Percentiles rank a stretch among this genome's conserved stretches.
Evolutionary conservation across 1,140 invertebrate species (phyloP).

Genomic region (Adelges cooleyi): DNA sequence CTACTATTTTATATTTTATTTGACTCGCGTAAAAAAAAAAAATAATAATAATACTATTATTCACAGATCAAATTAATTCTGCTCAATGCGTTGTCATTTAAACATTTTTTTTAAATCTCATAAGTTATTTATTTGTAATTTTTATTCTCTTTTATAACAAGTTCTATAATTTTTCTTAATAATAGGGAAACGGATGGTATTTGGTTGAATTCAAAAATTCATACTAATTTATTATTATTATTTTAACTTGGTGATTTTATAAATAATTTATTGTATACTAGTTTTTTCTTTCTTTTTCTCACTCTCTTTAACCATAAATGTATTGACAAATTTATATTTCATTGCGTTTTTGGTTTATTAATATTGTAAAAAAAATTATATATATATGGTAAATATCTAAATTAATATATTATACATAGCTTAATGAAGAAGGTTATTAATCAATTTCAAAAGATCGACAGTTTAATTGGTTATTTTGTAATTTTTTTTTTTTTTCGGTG

Average conservation of each 20-base stretch:
- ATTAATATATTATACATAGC: no score
- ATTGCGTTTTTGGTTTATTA: not conserved
- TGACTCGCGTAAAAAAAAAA: conserved; percentile 4
- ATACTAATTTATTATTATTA: conserved; percentile 22
- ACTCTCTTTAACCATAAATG: conserved; percentile 1
- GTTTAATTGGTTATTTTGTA: conserved; percentile 18
- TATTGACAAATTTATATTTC: conserved; percentile 7
- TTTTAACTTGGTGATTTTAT: conserved; percentile 18
- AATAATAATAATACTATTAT: not conserved
- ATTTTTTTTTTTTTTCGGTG: conserved; percentile 15
- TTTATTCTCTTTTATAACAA: not conserved
- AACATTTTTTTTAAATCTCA: not conserved
- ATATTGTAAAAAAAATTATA: conserved; percentile 15
- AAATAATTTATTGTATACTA: conserved; percentile 21
- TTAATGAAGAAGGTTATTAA: not conserved
- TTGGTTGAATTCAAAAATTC: conserved; percentile 11
- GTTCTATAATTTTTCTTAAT: conserved; percentile 1
- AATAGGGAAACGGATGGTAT: conserved; percentile 24
- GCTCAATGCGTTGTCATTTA: conserved; percentile 11
- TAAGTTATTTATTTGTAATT: conserved; percentile 4
- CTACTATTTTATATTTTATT: conserved; percentile 10
- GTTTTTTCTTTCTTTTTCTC: not conserved
- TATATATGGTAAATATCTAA: conserved; percentile 5
- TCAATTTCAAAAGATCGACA: not conserved
- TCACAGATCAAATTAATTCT: conserved; percentile 14